Conservation (phyloP, 2,113 vertebrate genomes). For the Tringa solitaria region DNA sequence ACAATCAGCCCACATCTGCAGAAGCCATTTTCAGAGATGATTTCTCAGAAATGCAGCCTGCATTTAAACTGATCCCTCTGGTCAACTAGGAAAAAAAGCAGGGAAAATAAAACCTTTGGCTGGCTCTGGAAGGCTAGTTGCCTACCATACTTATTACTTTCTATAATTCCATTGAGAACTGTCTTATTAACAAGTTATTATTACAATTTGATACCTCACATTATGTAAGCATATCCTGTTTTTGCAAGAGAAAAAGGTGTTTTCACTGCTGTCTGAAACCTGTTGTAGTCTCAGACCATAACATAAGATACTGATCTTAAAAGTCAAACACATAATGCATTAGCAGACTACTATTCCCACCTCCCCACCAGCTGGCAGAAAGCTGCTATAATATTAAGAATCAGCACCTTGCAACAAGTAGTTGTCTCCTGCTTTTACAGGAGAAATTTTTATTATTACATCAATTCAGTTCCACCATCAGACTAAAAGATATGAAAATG, state of each 20-base stretch:
- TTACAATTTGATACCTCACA: neutral
- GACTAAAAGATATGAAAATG: neutral
- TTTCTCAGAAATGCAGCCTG: neutral
- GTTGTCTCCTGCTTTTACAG: neutral
- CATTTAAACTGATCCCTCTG: neutral
- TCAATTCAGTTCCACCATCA: neutral
- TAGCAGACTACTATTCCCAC: neutral
- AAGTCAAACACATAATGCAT: neutral
- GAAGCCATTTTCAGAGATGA: neutral
- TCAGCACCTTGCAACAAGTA: neutral
- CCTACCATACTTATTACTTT: neutral
- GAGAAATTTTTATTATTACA: neutral
- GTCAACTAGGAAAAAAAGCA: neutral
- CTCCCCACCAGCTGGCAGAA: neutral
- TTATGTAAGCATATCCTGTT: neutral
- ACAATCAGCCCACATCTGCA: neutral
- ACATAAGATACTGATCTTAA: neutral
- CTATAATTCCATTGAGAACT: neutral
- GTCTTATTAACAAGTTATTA: neutral
- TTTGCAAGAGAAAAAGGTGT: neutral
- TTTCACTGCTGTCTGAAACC: neutral
- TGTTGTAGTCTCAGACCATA: neutral
- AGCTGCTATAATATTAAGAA: neutral
- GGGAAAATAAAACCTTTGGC: neutral
- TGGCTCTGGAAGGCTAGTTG: neutral